Evolutionary conservation across 2,113 vertebrate genomes (phyloP).

Genomic region (Tichodroma muraria): DNA sequence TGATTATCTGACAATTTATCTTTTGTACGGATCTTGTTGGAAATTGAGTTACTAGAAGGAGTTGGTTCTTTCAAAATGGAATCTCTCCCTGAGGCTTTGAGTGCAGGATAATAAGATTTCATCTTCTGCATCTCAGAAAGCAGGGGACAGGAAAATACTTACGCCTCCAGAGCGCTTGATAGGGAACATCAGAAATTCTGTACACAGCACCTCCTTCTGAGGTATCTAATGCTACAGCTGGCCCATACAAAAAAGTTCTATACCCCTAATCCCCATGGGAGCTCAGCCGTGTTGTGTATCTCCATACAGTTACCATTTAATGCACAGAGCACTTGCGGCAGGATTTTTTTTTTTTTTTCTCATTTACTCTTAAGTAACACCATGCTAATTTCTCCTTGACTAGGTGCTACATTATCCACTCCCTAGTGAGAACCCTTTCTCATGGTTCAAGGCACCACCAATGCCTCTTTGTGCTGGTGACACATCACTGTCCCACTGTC

Average conservation of each 20-base stretch:
- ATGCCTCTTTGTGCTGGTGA: background rate
- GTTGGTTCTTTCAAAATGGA: conserved; percentile 15
- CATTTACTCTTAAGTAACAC: background rate
- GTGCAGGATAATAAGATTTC: conserved; percentile 7
- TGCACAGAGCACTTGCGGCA: background rate
- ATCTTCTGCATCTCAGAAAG: background rate
- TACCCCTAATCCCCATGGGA: background rate
- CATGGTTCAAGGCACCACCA: background rate
- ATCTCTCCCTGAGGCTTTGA: conserved; percentile 38
- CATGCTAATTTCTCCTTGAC: background rate
- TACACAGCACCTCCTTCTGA: background rate
- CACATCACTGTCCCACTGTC: rapidly evolving
- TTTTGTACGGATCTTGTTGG: conserved; percentile 48
- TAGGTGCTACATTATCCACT: background rate
- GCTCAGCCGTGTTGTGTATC: background rate
- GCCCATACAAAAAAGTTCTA: too few relatives aligned
- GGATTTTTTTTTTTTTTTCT: background rate
- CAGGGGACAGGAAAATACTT: background rate
- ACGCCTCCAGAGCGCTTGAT: background rate
- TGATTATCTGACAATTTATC: conserved; percentile 67
- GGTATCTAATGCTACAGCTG: background rate
- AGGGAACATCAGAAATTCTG: background rate
- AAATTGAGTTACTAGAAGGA: conserved; percentile 55
- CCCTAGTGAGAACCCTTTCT: background rate
- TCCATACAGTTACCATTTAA: background rate